Base-by-base conservation (phyloP, 2,888 invertebrate genomes). In the Coenonympha glycerion region DNA sequence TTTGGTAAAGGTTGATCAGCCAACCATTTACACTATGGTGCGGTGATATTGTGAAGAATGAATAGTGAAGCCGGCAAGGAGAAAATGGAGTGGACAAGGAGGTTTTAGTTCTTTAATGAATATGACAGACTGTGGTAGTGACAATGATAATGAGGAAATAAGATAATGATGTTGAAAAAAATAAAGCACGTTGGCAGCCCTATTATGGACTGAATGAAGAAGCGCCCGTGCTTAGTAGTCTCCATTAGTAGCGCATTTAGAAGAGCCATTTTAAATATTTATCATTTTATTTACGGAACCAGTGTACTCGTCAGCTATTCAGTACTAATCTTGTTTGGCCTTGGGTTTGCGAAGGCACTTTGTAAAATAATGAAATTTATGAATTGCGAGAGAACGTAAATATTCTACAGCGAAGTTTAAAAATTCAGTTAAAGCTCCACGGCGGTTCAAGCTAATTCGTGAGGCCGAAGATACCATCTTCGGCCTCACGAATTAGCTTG, bases 261-360 rank as follows among this genome's bases (percentile, higher is more conserved):
- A 47, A 48, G 22, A 48, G 28, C 39, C 44, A 22, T 45, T 51
- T 33, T 24, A 48, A 54, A 51, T 55, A 52, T 53, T 50, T 47
- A 49, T 52, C 44, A 52, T 52, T 49, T 55, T 45, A 52, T 56
- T 49, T 39, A 40, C 30, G 47, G 52, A 42, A 53, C 40, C 49
- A 36, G n/a, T n/a, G 19, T n/a, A 37, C 24, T 48, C 41, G 45
- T 26, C 45, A 30, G 47, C 40, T 41, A 46, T 55, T 55, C 48
- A 28, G 22, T 26, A 44, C 46, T 48, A 57, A 57, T 53, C 57
- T 50, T 6, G 49, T 50, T 51, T 30, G 47, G 47, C 47, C 47
- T 53, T 49, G 54, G 26, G 33, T 46, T 21, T 52, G 41, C 44
- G 42, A 39, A 47, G 41, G 40, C 47, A 42, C 48, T 53, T 55